phyloP scores from a whole-genome alignment of 2,113 vertebrate species.

The Lichenostomus cassidix region DNA sequence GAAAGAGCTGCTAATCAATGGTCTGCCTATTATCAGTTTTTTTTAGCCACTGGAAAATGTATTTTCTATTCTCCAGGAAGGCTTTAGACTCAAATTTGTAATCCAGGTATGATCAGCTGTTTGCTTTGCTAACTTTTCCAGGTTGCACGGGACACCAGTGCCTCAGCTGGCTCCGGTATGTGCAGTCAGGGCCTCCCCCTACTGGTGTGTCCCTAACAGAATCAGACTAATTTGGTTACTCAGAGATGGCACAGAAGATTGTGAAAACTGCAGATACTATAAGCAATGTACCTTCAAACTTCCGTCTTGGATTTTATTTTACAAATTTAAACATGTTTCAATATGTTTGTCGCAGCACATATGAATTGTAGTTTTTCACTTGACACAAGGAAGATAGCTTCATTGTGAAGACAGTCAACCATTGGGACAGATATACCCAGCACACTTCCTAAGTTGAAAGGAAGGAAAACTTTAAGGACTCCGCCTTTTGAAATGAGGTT shows the following conservation, averaged over 20 bases:
- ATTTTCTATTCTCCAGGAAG: not conserved
- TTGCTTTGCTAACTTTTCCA: not conserved
- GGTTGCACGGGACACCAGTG: rapidly evolving
- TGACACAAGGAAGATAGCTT: not conserved
- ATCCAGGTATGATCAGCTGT: not conserved
- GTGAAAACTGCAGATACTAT: not conserved
- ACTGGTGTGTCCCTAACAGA: not conserved
- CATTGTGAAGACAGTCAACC: not conserved
- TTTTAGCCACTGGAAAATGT: not conserved
- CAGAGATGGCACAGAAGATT: rapidly evolving
- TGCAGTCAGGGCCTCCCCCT: not conserved
- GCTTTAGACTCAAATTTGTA: not conserved
- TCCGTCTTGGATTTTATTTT: not conserved
- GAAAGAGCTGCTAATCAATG: not conserved
- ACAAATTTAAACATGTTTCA: not conserved
- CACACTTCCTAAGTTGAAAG: not conserved
- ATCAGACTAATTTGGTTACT: too few relatives aligned
- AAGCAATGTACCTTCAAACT: not conserved
- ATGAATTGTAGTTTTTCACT: not conserved
- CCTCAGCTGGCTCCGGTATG: not conserved
- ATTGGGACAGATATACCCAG: not conserved
- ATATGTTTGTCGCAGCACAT: not conserved
- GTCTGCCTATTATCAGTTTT: not conserved
- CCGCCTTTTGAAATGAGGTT: not conserved
- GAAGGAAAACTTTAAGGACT: not conserved